Conservation (phyloP, 2,888 invertebrate genomes). For the Unio delphinus region DNA sequence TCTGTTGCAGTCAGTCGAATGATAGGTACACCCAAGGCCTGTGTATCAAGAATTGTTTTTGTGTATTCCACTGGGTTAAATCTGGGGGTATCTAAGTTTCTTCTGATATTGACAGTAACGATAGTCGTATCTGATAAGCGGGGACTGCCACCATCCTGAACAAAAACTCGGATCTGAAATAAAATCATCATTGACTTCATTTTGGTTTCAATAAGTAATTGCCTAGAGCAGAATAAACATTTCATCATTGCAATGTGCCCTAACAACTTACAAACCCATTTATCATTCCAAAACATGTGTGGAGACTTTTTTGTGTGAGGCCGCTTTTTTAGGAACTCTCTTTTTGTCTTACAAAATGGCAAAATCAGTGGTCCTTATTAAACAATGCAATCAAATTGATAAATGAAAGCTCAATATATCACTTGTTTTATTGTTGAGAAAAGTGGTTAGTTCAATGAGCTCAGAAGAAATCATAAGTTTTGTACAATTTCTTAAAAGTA, state of each 20-base stretch:
- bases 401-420: too few species aligned
- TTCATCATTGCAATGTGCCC: neutral
- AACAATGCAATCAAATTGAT: neutral
- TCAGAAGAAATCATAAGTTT: too few species aligned
- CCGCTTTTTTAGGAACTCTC: too few species aligned
- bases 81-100: conserved; percentile 50
- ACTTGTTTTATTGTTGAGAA: too few species aligned
- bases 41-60: conserved; percentile 45
- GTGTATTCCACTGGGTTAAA: conserved; percentile 34
- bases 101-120: conserved; percentile 43
- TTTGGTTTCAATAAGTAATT: neutral
- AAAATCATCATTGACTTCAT: neutral
- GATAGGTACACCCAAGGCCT: conserved; percentile 44
- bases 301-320: neutral
- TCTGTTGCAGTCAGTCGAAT: conserved; percentile 53
- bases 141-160: conserved; percentile 63
- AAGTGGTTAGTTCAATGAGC: too few species aligned
- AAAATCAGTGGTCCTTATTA: neutral
- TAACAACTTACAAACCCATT: too few species aligned
- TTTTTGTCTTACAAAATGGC: too few species aligned
- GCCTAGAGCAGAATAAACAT: neutral
- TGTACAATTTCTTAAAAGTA: too few species aligned
- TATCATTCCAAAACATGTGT: too few species aligned
- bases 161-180: conserved; percentile 55
- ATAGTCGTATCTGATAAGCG: conserved; percentile 39